Conservation (phyloP, 2,113 vertebrate species). For the Bubo scandiacus region DNA sequence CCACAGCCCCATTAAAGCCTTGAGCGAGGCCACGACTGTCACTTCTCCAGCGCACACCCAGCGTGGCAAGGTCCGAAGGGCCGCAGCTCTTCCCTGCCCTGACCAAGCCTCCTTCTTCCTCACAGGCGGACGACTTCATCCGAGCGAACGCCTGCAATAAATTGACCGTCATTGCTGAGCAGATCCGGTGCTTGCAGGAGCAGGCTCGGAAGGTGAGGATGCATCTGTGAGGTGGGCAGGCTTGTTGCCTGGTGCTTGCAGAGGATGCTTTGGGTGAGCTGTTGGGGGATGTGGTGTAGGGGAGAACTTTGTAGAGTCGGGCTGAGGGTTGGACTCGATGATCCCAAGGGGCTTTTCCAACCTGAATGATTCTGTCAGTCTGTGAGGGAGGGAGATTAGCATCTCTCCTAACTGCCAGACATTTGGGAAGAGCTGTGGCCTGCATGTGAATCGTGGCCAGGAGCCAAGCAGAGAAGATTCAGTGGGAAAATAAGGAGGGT, state of each 20-base stretch:
- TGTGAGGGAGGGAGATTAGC: not conserved
- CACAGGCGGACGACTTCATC: constrained; percentile 86
- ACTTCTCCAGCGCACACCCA: accelerated
- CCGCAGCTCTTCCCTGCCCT: accelerated
- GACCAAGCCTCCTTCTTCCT: not conserved
- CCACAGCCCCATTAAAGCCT: not conserved
- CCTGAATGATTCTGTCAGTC: too few species aligned
- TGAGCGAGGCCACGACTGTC: accelerated
- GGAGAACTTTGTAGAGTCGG: too few species aligned
- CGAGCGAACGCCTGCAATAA: constrained; percentile 91
- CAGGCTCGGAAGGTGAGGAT: constrained; percentile 88
- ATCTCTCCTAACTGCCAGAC: not conserved
- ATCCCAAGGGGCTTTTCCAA: too few species aligned
- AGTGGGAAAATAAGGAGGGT: not conserved
- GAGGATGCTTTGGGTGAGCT: too few species aligned
- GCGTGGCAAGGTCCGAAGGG: accelerated
- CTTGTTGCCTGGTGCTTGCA: not conserved
- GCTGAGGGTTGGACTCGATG: too few species aligned
- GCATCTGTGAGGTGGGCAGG: not conserved
- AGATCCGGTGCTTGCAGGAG: constrained; percentile 90
- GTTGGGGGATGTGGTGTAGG: too few species aligned
- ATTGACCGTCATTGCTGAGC: constrained; percentile 88
- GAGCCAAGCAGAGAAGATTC: not conserved
- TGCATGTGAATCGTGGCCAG: not conserved
- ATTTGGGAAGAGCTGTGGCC: not conserved